Conservation (phyloP, 2,113 vertebrate species). For the Phalacrocorax brasilianus region DNA sequence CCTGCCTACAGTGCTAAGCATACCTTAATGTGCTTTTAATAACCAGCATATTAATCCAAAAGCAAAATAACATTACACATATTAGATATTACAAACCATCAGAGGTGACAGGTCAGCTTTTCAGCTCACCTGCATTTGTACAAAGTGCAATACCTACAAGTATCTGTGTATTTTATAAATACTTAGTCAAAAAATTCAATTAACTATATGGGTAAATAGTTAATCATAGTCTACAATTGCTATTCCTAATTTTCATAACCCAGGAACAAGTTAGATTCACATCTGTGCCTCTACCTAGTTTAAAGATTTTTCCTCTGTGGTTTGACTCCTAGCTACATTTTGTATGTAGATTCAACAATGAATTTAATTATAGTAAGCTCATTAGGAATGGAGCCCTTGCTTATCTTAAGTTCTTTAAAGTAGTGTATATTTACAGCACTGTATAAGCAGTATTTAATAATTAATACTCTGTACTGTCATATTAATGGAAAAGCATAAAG, state of each 20-base stretch:
- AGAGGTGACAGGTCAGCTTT: neutral
- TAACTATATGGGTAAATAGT: neutral
- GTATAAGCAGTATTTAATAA: conserved; percentile 44
- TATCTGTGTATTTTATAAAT: neutral
- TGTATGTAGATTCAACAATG: neutral
- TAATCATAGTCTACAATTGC: neutral
- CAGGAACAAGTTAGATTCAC: neutral
- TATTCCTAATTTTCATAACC: neutral
- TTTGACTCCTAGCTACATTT: neutral
- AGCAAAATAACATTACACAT: neutral
- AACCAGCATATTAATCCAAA: neutral
- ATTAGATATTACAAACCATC: neutral
- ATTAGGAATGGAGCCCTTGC: conserved; percentile 30
- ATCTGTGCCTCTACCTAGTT: neutral
- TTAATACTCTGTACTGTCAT: conserved; percentile 11
- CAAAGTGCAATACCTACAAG: neutral
- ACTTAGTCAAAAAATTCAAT: neutral
- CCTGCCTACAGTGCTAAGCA: neutral
- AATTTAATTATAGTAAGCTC: conserved; percentile 56
- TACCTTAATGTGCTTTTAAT: neutral
- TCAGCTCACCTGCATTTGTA: neutral
- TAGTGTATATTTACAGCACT: conserved; percentile 39
- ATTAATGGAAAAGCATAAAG: conserved; percentile 38
- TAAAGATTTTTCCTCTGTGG: neutral
- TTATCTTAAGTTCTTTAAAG: conserved; percentile 53